Evolutionary conservation across 1,140 invertebrate genomes (phyloP), one percentile per base, ranked within the genome.

Genomic region (Andricus grossulariae): DNA sequence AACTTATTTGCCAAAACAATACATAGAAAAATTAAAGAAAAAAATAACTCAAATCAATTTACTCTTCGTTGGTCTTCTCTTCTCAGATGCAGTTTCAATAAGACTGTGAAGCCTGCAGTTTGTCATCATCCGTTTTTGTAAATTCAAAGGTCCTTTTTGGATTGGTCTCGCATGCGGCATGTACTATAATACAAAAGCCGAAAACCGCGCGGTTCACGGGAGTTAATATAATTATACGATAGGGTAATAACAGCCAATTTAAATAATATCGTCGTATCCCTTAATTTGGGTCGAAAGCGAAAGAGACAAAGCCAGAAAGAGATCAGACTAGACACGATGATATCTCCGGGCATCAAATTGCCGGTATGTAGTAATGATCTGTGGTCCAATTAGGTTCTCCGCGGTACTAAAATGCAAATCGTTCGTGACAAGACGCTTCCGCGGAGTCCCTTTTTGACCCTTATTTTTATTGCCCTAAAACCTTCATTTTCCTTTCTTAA

Each of bases 181-280:
- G 55, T 45, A 25, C 45, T 39, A 73, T 71, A 16, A 71, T 71
- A 57, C 57, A 32, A 55, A 54, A 75, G 52, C 60, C 50, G 50
- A 55, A 78, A 75, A 81, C 76, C 74, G 50, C 25, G 55, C 57
- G 57, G 57, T 66, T 66, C 57, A 66, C 60, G 71, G 54, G 74
- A 78, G 54, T 80, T 83, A 71, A 82, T 83, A 80, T 85, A 85
- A 85, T 85, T 84, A 84, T 79, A 82, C 73, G 78, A 81, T 77
- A 77, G 78, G 74, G 45, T 81, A 80, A 82, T 82, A 72, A 78
- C 49, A 52, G n/a, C 60, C 66, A 78, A 82, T 78, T 83, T 80
- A 83, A 79, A 78, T 80, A 80, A 83, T 83, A 74, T 75, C 60
- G 50, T 57, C 66, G 73, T 21, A 55, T 50, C 39, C 57, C 57